Base-by-base conservation (phyloP, 1,140 invertebrate genomes). In the Aphelinus certus region DNA sequence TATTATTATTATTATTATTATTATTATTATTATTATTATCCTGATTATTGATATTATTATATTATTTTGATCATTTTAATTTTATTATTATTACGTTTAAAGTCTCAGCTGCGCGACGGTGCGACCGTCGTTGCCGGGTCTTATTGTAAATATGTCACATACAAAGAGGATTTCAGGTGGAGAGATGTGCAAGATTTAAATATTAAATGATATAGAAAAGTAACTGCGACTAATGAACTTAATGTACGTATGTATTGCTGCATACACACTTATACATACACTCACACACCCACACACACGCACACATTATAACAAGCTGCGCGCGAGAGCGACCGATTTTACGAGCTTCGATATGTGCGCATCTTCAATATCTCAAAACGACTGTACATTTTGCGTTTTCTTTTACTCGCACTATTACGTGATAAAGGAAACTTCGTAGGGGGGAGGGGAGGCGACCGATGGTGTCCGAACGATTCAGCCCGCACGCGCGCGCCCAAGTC, bases 241-340 rank as follows among this genome's bases (percentile, higher is more conserved):
- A 26, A 26, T 48, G 46, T 58, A 84, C 80, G 82, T 84, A 84
- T 79, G 81, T 82, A 83, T 82, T 83, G 82, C 83, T 83, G 82
- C 82, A 80, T 81, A 82, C 81, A 73, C 78, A 79, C 78, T 80
- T 78, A 78, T 60, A 60, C 43, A 71, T 73, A 73, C 63, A 60
- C 51, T 42, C 9, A 60, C 9, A 60, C 10, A 60, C 58, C 42
- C 42, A 60, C 26, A 43, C 26, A 55, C 6, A 74, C 47, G 56
- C 47, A 61, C 45, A 62, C 47, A 61, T 7, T 48, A 75, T 53
- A 60, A 60, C n/a, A 26, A 55, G 42, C 56, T 51, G 56, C 68
- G 42, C 46, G 63, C 46, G 49, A n/a, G 55, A 57, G n/a, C 57
- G 51, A 47, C 42, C 61, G 45, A 72, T 66, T n/a, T 51, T 42